phyloP scores from a whole-genome alignment of 1,140 invertebrate genomes.

The Paraescarpia echinospica region DNA sequence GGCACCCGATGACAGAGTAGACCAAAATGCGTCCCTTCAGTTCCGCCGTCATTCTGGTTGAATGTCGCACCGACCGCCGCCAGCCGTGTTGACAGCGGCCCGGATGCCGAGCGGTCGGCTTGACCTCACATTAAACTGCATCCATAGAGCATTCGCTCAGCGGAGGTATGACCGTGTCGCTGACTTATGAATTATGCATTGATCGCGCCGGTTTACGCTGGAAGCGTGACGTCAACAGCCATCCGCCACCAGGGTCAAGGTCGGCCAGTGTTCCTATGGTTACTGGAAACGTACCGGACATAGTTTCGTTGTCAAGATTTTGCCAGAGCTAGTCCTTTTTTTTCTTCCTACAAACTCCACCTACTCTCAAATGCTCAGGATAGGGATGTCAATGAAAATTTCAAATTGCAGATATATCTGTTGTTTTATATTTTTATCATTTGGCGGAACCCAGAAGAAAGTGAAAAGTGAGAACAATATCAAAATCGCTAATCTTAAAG shows the following conservation, averaged over 20 bases:
- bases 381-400: too few species aligned
- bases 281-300: not conserved
- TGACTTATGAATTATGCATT: not conserved
- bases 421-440: too few species aligned
- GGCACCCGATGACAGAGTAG: constrained; percentile 52
- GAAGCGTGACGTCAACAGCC: not conserved
- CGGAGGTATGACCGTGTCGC: not conserved
- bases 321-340: too few species aligned
- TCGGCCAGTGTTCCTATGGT: not conserved
- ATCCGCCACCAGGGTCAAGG: not conserved
- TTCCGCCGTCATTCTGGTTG: constrained; percentile 15
- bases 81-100: not conserved
- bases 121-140: not conserved
- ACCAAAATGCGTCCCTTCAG: constrained; percentile 47
- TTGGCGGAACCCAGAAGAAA: too few species aligned
- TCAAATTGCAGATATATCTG: too few species aligned
- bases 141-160: not conserved
- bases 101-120: not conserved
- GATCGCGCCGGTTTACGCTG: not conserved
- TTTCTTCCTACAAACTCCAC: too few species aligned
- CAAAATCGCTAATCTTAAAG: too few species aligned
- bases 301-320: too few species aligned
- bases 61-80: not conserved
- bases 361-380: too few species aligned
- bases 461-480: too few species aligned